Conservation (phyloP, 2,888 invertebrate genomes). For the Nipponacmea schrenckii region DNA sequence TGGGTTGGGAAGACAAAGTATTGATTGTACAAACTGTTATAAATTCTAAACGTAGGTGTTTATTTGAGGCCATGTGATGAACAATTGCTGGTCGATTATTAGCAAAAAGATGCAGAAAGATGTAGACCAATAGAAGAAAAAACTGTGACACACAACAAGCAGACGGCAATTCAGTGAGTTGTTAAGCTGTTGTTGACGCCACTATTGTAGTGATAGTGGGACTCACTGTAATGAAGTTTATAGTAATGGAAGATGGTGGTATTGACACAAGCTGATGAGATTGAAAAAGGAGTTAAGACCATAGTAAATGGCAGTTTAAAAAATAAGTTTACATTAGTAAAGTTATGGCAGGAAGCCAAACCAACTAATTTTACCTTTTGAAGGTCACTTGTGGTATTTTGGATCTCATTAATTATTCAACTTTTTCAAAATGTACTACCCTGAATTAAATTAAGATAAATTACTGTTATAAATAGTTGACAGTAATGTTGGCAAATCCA, state of each 20-base stretch:
- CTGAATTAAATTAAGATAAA: too few species aligned
- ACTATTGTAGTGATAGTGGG: not conserved
- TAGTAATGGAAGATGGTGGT: not conserved
- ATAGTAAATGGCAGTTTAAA: conserved; percentile 5
- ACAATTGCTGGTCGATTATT: not conserved
- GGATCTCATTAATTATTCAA: too few species aligned
- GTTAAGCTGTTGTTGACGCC: conserved; percentile 2
- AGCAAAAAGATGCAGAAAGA: not conserved
- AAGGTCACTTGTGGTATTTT: not conserved
- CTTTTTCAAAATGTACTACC: too few species aligned
- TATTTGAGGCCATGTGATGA: not conserved
- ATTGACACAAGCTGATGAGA: not conserved
- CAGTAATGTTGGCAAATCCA: too few species aligned
- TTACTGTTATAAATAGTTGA: too few species aligned
- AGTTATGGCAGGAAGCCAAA: conserved; percentile 4
- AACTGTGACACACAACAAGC: not conserved
- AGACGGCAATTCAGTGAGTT: not conserved
- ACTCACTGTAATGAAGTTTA: not conserved
- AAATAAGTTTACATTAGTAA: conserved; percentile 5
- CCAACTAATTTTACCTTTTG: not conserved
- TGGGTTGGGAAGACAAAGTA: not conserved
- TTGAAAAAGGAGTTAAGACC: conserved; percentile 6
- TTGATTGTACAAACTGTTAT: conserved; percentile 6
- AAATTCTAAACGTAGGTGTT: conserved; percentile 1
- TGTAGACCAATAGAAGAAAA: not conserved